phyloP scores from a whole-genome alignment of 2,797 vertebrate genomes.

The Octomys mimax region DNA sequence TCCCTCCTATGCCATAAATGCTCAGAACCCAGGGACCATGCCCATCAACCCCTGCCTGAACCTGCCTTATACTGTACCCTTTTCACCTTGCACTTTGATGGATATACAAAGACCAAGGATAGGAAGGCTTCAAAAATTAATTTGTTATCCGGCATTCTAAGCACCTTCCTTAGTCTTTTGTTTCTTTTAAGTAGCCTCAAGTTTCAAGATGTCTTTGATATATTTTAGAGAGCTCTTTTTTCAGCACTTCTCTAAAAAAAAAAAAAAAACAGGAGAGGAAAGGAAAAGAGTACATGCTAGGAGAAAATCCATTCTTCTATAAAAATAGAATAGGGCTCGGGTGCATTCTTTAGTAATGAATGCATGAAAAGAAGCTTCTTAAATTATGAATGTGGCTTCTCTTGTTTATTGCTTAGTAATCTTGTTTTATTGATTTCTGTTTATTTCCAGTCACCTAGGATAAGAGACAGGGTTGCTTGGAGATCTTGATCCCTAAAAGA shows the following conservation, averaged over 20 bases:
- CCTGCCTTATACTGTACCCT: not conserved
- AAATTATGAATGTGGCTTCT: conserved; percentile 77
- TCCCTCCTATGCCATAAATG: not conserved
- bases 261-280: not conserved
- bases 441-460: conserved; percentile 83
- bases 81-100: not conserved
- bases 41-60: not conserved
- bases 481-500: conserved; percentile 85
- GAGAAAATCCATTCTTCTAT: conserved; percentile 68
- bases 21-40: not conserved
- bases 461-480: conserved; percentile 59
- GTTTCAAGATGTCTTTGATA: not conserved
- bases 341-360: conserved; percentile 78
- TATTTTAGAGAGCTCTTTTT: not conserved
- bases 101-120: not conserved
- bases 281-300: not conserved
- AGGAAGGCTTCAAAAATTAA: not conserved
- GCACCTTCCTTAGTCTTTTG: not conserved
- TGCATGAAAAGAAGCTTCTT: conserved; percentile 71
- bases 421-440: conserved; percentile 81
- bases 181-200: not conserved
- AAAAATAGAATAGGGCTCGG: conserved; percentile 74
- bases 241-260: not conserved
- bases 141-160: not conserved
- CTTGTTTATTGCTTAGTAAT: conserved; percentile 77